phyloP scores from a whole-genome alignment of 2,113 vertebrate species.

The Eptesicus fuscus region DNA sequence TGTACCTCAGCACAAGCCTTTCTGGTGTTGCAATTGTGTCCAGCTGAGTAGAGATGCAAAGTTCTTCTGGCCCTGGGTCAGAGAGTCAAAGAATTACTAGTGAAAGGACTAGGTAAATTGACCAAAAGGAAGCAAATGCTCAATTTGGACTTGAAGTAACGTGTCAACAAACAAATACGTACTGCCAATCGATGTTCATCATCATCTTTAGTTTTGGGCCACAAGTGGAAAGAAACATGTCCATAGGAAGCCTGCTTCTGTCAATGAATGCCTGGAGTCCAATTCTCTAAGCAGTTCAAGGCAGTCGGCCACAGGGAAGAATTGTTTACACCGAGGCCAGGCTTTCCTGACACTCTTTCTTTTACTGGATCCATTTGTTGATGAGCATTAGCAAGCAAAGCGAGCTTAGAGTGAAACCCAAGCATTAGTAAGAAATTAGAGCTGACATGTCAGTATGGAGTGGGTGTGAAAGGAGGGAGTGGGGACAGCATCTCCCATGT shows the following conservation, averaged over 20 bases:
- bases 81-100: not conserved
- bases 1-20: not conserved
- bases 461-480: slow-evolving; percentile 17
- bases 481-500: slow-evolving; percentile 26
- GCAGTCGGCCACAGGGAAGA: not conserved
- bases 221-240: not conserved
- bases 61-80: not conserved
- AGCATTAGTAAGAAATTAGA: slow-evolving; percentile 52
- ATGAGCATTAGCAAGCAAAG: not conserved
- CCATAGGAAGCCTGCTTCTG: not conserved
- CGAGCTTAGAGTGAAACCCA: slow-evolving; percentile 48
- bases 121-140: not conserved
- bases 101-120: not conserved
- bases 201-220: not conserved
- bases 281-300: not conserved
- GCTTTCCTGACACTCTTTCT: not conserved
- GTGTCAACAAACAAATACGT: not conserved
- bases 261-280: not conserved
- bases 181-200: not conserved
- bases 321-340: not conserved
- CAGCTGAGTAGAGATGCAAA: not conserved
- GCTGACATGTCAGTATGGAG: not conserved
- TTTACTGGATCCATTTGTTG: not conserved
- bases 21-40: not conserved
- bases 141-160: not conserved